These are phyloP conservation scores for Andrena praecox DNA, from an alignment of 2,888 invertebrate genomes.

Conservation along the genomic window DNA sequence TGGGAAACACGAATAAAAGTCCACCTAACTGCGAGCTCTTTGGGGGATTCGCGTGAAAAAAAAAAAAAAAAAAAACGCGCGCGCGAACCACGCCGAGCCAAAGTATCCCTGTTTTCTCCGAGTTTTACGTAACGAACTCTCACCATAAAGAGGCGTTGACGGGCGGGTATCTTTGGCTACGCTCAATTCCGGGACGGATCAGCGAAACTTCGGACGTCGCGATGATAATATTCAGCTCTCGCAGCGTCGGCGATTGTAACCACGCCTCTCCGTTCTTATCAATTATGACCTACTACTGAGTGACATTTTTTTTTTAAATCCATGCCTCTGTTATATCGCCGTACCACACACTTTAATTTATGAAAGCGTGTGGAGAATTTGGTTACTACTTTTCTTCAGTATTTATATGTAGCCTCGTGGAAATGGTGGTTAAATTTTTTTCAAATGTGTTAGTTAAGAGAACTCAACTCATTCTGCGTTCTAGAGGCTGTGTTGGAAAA, in stretches of 20 bases:
- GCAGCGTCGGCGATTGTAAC: no score
- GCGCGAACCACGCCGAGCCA: slow-evolving; percentile 8
- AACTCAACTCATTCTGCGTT: no score
- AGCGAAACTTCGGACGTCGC: neutral
- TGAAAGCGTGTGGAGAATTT: no score
- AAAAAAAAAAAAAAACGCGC: slow-evolving; percentile 18
- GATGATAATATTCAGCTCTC: no score
- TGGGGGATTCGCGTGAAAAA: slow-evolving; percentile 1
- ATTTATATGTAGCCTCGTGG: no score
- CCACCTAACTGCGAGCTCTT: slow-evolving; percentile 2
- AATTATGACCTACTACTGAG: neutral
- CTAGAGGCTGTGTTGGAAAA: no score
- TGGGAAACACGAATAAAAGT: slow-evolving; percentile 27
- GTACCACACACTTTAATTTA: no score
- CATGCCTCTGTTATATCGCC: no score
- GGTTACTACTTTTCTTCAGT: no score
- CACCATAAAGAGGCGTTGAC: slow-evolving; percentile 38
- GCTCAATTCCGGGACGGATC: slow-evolving; percentile 29
- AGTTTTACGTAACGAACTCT: slow-evolving; percentile 33
- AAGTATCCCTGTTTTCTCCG: slow-evolving; percentile 34
- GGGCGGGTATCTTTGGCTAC: slow-evolving; percentile 10
- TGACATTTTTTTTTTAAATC: neutral
- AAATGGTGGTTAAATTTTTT: no score
- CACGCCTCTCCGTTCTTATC: neutral
- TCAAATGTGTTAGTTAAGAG: no score